Conservation (phyloP, 2,888 invertebrate genomes). For the Dryobota labecula region DNA sequence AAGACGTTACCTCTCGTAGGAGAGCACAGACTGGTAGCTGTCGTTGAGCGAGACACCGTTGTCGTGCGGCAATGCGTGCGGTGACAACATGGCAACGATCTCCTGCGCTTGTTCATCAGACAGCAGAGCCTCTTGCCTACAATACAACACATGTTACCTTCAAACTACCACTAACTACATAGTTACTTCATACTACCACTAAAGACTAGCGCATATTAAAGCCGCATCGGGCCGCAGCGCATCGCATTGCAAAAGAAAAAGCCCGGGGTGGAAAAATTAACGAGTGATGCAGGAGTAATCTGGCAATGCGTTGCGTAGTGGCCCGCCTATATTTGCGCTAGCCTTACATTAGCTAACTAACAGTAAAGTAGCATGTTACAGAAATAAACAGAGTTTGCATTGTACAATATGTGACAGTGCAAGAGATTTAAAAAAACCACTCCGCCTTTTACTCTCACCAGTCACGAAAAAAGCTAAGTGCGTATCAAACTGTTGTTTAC, state of each 20-base stretch:
- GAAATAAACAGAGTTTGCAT: constrained; percentile 6
- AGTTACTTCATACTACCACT: neutral
- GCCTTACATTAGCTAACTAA: constrained; percentile 7
- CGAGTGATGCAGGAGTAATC: neutral
- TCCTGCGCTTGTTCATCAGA: constrained; percentile 98
- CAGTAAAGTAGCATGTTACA: constrained; percentile 4
- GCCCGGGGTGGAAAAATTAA: neutral
- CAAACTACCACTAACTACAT: constrained; percentile 7
- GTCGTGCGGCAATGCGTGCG: constrained; percentile 88
- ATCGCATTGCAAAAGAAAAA: neutral
- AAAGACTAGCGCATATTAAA: neutral
- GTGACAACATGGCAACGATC: constrained; percentile 95
- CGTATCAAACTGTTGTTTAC: constrained; percentile 25
- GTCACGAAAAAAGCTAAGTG: constrained; percentile 36
- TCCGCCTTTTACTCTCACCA: constrained; percentile 18
- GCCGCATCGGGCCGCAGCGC: neutral
- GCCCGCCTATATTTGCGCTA: neutral
- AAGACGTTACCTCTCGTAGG: constrained; percentile 85
- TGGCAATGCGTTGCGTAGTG: neutral
- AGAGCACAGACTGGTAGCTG: constrained; percentile 90
- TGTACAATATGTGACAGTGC: constrained; percentile 38
- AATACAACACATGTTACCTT: constrained; percentile 51
- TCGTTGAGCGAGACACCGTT: constrained; percentile 90
- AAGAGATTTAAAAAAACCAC: constrained; percentile 14
- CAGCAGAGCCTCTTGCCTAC: constrained; percentile 94